Evolutionary conservation across 2,113 vertebrate species (phyloP).

Genomic region (Panthera tigris): DNA sequence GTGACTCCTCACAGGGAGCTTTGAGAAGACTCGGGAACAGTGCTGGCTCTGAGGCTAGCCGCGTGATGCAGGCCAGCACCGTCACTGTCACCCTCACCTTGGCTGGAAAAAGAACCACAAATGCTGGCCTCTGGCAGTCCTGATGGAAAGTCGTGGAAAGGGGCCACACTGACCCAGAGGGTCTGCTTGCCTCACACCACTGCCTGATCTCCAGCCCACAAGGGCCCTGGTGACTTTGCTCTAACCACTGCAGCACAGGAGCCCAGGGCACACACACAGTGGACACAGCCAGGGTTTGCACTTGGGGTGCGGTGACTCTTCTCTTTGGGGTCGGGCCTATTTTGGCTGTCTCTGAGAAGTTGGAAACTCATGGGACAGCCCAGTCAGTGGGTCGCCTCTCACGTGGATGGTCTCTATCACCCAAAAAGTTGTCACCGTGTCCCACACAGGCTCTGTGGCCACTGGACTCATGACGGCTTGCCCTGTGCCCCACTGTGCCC

Average conservation of each 20-base stretch:
- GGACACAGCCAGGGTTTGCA: background rate
- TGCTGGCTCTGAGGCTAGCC: background rate
- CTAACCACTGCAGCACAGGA: background rate
- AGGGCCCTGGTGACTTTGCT: background rate
- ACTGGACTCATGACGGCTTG: background rate
- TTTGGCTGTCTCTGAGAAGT: background rate
- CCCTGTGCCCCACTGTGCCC: background rate
- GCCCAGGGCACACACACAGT: rapidly evolving
- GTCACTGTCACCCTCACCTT: background rate
- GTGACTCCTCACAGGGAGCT: background rate
- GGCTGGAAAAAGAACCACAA: background rate
- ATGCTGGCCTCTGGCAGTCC: background rate
- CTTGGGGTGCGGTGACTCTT: background rate
- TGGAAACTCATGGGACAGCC: background rate
- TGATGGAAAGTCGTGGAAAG: background rate
- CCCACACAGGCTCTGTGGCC: background rate
- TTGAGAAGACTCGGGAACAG: background rate
- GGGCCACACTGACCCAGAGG: background rate
- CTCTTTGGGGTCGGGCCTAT: background rate
- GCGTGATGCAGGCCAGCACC: rapidly evolving
- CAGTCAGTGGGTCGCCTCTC: background rate
- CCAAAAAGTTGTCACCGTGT: background rate
- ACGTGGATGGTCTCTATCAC: rapidly evolving
- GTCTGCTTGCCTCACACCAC: background rate
- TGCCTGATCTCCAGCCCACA: too few species aligned